Evolutionary conservation across 2,888 invertebrate species (phyloP).

Genomic region (Psylliodes chrysocephalus): DNA sequence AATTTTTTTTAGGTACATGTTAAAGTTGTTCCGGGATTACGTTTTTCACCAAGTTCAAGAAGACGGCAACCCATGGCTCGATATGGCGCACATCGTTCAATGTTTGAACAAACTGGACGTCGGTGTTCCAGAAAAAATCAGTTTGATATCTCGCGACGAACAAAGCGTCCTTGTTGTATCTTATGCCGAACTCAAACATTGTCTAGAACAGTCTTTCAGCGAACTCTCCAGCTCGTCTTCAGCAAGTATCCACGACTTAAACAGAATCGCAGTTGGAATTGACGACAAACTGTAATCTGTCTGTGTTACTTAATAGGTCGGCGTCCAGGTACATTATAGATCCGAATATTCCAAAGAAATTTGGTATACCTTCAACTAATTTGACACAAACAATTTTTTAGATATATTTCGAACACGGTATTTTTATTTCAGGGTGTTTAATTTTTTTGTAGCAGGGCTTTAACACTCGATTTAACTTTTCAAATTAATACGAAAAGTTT

Average conservation of each 20-base stretch:
- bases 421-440: no score
- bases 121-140: conserved; percentile 86
- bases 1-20: conserved; percentile 77
- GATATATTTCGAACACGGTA: no score
- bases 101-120: conserved; percentile 93
- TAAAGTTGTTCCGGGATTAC: conserved; percentile 97
- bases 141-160: conserved; percentile 95
- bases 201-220: conserved; percentile 90
- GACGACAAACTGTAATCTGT: conserved; percentile 47
- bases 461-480: no score
- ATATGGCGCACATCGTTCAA: conserved; percentile 94
- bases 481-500: no score
- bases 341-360: no score
- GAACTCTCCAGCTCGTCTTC: conserved; percentile 68
- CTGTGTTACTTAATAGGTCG: conserved; percentile 39
- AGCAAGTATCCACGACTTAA: conserved; percentile 16
- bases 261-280: conserved; percentile 22
- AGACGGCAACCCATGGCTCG: conserved; percentile 95
- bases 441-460: no score
- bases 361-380: no score
- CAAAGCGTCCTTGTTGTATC: conserved; percentile 96
- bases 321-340: no score
- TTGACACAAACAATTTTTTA: no score
- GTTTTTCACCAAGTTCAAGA: conserved; percentile 95
- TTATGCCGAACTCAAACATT: conserved; percentile 94